phyloP scores from a whole-genome alignment of 2,888 invertebrate genomes.

The Melikaiella ostensackeni region DNA sequence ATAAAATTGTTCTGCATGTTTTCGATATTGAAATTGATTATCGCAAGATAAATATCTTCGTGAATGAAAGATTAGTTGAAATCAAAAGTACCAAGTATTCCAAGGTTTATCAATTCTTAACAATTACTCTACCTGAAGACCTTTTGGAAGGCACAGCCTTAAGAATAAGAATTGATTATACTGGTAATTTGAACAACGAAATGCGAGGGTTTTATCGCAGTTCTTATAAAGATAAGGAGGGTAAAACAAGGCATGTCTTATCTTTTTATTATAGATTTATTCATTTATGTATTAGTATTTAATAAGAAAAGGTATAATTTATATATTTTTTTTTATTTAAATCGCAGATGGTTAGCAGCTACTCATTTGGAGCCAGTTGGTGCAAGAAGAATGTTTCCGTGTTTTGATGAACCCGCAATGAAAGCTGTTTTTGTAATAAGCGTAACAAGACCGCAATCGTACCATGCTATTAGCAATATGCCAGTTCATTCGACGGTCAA shows the following conservation, averaged over 20 bases:
- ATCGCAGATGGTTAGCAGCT: slow-evolving; percentile 81
- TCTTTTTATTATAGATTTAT: not conserved
- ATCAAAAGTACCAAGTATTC: not conserved
- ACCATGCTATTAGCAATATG: slow-evolving; percentile 65
- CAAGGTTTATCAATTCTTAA: slow-evolving; percentile 77
- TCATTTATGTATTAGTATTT: no score
- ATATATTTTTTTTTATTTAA: not conserved
- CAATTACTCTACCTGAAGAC: slow-evolving; percentile 76
- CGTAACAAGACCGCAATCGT: slow-evolving; percentile 72
- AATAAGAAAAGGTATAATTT: not conserved
- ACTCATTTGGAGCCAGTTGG: slow-evolving; percentile 86
- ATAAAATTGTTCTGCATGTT: slow-evolving; percentile 61
- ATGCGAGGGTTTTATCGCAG: slow-evolving; percentile 83
- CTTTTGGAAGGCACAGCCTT: slow-evolving; percentile 76
- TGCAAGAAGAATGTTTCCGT: slow-evolving; percentile 86
- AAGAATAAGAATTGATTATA: slow-evolving; percentile 79
- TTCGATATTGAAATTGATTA: slow-evolving; percentile 40
- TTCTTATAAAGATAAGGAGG: slow-evolving; percentile 78
- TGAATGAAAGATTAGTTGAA: slow-evolving; percentile 11
- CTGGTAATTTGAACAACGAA: slow-evolving; percentile 79
- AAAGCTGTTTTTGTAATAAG: slow-evolving; percentile 83
- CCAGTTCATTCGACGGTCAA: slow-evolving; percentile 62
- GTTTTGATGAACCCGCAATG: slow-evolving; percentile 84
- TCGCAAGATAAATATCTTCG: slow-evolving; percentile 40
- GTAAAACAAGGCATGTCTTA: slow-evolving; percentile 78